Conservation (phyloP, 1,140 invertebrate genomes). For the Dolichoris vasculosae region DNA sequence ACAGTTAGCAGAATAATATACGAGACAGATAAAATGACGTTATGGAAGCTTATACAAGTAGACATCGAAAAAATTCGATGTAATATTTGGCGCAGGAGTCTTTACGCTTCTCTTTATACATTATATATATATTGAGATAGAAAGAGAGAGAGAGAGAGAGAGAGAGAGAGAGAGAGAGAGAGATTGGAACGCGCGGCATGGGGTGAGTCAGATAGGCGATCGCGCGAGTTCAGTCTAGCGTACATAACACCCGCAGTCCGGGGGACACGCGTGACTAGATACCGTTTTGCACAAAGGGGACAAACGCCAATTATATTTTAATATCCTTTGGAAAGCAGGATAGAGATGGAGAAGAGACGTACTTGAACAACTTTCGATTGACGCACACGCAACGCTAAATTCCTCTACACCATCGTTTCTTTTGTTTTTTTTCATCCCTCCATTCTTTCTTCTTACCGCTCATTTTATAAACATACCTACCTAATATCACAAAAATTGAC, state of each 20-base stretch:
- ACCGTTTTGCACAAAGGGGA: slow-evolving; percentile 65
- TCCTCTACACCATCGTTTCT: slow-evolving; percentile 37
- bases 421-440: too few relatives aligned
- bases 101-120: slow-evolving; percentile 1
- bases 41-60: not conserved
- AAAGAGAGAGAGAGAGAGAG: slow-evolving; percentile 36
- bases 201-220: slow-evolving; percentile 59
- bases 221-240: slow-evolving; percentile 59
- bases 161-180: not conserved
- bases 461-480: not conserved
- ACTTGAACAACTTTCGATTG: slow-evolving; percentile 35
- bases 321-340: slow-evolving; percentile 57
- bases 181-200: slow-evolving; percentile 44
- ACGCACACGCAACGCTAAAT: slow-evolving; percentile 50
- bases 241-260: slow-evolving; percentile 65
- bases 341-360: slow-evolving; percentile 4
- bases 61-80: slow-evolving; percentile 1
- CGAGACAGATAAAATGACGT: not conserved
- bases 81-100: slow-evolving; percentile 27
- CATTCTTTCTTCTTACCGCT: not conserved
- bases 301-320: slow-evolving; percentile 71
- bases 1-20: not conserved
- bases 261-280: slow-evolving; percentile 69
- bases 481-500: slow-evolving; percentile 9
- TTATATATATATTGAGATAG: too few relatives aligned